A percentile compares a stretch with the other conserved stretches of the same genome.
These are phyloP conservation scores for Rynchops niger DNA, from an alignment of 2,113 vertebrate species.

Conservation along the genomic window DNA sequence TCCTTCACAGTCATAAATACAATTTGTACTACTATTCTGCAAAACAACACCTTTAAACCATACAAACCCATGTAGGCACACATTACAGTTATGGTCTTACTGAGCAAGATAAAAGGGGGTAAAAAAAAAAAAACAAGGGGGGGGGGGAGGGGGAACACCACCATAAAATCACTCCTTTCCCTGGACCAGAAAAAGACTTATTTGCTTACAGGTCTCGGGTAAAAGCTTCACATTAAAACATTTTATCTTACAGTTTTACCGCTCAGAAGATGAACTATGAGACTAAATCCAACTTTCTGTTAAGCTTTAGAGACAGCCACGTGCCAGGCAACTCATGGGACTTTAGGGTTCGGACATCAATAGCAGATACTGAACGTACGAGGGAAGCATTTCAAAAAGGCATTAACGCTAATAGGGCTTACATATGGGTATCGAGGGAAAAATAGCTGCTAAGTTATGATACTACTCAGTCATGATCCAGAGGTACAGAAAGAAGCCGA, in stretches of 20 bases:
- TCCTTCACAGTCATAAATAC: background rate
- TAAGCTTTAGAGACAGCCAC: constrained; percentile 26
- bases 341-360: background rate
- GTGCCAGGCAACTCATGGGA: background rate
- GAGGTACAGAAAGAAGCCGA: background rate
- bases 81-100: background rate
- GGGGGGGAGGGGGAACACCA: background rate
- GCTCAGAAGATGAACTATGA: background rate
- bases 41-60: background rate
- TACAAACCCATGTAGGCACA: background rate
- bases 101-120: background rate
- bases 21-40: background rate
- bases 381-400: constrained; percentile 21
- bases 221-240: background rate
- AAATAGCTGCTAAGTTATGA: constrained; percentile 14
- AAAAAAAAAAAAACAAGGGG: background rate
- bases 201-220: background rate
- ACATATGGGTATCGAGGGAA: constrained; percentile 3
- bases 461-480: background rate
- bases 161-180: background rate
- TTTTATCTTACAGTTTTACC: constrained; percentile 43
- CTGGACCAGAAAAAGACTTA: background rate
- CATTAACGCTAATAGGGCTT: constrained; percentile 21
- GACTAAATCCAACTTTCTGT: constrained; percentile 40
- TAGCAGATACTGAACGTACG: background rate